These are phyloP conservation scores for Druon quercuslanigerum DNA, from an alignment of 1,140 invertebrate genomes.

Conservation along the genomic window DNA sequence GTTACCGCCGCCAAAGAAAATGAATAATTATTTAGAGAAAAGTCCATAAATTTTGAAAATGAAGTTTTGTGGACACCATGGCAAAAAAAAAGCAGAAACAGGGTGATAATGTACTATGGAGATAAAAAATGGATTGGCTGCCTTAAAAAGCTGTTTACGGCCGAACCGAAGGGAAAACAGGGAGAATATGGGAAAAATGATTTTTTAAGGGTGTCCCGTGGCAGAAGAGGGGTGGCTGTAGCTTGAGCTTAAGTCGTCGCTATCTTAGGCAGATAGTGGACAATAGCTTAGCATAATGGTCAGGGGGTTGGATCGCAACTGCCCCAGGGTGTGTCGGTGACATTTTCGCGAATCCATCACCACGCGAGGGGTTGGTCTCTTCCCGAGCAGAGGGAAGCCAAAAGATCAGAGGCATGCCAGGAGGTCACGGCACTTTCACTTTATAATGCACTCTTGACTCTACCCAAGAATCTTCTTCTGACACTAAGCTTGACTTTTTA, in stretches of 20 bases:
- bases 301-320: constrained; percentile 61
- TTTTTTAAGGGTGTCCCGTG: constrained; percentile 62
- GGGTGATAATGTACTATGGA: too few species aligned
- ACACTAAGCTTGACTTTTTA: constrained; percentile 34
- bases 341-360: constrained; percentile 72
- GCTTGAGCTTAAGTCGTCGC: constrained; percentile 42
- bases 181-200: constrained; percentile 57
- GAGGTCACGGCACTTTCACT: constrained; percentile 67
- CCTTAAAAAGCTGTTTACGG: background rate
- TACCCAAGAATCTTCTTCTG: constrained; percentile 46
- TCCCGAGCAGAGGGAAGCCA: constrained; percentile 46
- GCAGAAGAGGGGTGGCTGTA: constrained; percentile 48
- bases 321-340: constrained; percentile 66
- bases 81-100: too few species aligned
- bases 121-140: too few species aligned
- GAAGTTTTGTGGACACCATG: too few species aligned
- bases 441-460: constrained; percentile 59
- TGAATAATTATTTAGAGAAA: too few species aligned
- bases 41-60: too few species aligned
- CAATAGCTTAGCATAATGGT: constrained; percentile 74
- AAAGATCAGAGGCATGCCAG: constrained; percentile 60
- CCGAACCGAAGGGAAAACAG: constrained; percentile 26
- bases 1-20: too few species aligned
- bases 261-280: constrained; percentile 74
- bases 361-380: constrained; percentile 46